Base-by-base conservation (phyloP, 2,113 vertebrate species). In the Ahaetulla prasina region DNA sequence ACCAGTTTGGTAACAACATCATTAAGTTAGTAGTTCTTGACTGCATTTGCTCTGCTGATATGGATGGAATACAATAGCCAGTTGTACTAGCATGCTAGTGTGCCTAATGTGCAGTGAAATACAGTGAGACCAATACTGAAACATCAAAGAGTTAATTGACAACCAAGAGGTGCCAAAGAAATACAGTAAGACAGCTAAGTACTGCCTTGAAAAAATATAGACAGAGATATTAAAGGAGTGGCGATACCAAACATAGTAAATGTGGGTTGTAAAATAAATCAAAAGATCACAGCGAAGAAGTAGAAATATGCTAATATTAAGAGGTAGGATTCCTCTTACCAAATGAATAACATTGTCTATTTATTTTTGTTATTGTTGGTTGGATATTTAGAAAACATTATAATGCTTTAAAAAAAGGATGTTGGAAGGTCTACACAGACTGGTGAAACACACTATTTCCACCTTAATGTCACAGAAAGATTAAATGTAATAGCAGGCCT, bases 1-100 rank as follows among this genome's bases (percentile, higher is more conserved):
- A 27, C 12, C 0, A 0, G 47, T 54, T 43, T 68, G 86, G 91
- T 43, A 0, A 0, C 0, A 49, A 88, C 60, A 86, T 87, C n/a
- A 0, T 2, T 8, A 49, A 92, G 92, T 60, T 55, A 94, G 92
- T 47, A 85, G 92, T 68, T 53, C 60, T 20, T 20, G 30, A 10
- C 25, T 85, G 47, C 53, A 20, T 84, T 55, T 49, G 45, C 87
- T 84, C 47, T 94, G 84, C 86, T 94, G 90, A 84, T 57, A 2
- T 55, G 30, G 87, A 30, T 80, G 3, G 35, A 80, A 80, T 80
- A 22, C 20, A 80, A 22, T 43, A 80, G 18, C 35, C 74, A 43
- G 18, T 43, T 43, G 35, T 4, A 43, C 74, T 80, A 22, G 80
- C 1, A 43, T 43, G 90, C 3, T 54, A 16, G 10, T 60, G 0